Evolutionary conservation across 2,113 vertebrate species (phyloP), one percentile per base, ranked within the genome.

Genomic region (Sebastes schlegelii): DNA sequence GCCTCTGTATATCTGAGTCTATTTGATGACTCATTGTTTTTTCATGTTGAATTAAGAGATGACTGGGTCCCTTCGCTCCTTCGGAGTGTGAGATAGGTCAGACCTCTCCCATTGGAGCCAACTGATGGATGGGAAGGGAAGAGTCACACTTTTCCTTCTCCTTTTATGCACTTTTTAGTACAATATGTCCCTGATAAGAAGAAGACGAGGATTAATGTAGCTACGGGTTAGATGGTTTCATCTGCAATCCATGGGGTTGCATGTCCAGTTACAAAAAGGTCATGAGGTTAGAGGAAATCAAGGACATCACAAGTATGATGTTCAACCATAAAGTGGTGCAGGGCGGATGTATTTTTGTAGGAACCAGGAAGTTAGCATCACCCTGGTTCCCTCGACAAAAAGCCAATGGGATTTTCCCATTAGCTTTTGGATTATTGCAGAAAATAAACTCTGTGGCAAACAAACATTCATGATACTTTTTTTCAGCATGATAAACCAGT

Each of bases 21-120:
- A 89, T 88, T 77, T 79, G 82, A 86, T 90, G 75, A 84, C 55
- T 88, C 86, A 88, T 81, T 88, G 79, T 84, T 94, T 90, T 34
- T 92, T 88, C 42, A 60, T 78, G 66, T 70, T 86, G 60, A 70
- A 75, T 82, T 81, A 61, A 86, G 85, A 62, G 26, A 82, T 77
- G 68, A 21, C 42, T 74, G 52, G 55, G 85, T 86, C 87, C 79
- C 69, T 84, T 65, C 71, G 60, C 74, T 70, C 80, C 77, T 68
- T 60, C 55, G 61, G 74, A 86, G 79, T 90, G 83, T 93, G 89
- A 76, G 88, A 92, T 90, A 90, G 91, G 92, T 93, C 91, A 88
- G 86, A 86, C 74, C 82, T 90, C 76, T 93, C 60, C 57, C 67
- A 54, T 40, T 86, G 77, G 67, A 79, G 57, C 77, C 48, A 74